phyloP scores from a whole-genome alignment of 1,140 invertebrate genomes.

The Rhyzopertha dominica region DNA sequence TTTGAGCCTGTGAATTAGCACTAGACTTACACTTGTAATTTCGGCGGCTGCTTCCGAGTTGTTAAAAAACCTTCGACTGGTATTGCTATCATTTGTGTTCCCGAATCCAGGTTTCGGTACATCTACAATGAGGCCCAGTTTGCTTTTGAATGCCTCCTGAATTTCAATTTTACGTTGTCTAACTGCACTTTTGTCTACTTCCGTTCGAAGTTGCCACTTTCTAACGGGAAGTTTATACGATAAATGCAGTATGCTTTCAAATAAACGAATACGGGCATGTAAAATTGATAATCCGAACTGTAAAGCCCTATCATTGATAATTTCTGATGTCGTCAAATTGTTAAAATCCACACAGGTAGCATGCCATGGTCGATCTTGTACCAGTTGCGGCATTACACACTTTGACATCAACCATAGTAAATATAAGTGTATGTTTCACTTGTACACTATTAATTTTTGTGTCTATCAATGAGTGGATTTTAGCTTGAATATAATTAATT shows the following conservation, averaged over 20 bases:
- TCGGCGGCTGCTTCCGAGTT: conserved; percentile 25
- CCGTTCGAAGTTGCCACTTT: conserved; percentile 31
- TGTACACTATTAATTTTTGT: conserved; percentile 7
- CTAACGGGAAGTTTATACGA: conserved; percentile 36
- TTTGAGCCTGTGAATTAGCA: conserved; percentile 20
- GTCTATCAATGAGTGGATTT: conserved; percentile 7
- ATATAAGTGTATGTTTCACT: conserved; percentile 31
- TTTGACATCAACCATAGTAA: conserved; percentile 45
- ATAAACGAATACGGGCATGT: conserved; percentile 42
- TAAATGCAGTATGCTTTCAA: conserved; percentile 41
- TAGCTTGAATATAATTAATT: conserved; percentile 21
- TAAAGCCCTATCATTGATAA: conserved; percentile 22
- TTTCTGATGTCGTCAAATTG: conserved; percentile 24
- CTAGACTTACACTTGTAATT: conserved; percentile 34
- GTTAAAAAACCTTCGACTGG: conserved; percentile 39
- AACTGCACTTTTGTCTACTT: conserved; percentile 20
- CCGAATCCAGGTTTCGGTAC: conserved; percentile 38
- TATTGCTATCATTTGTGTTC: conserved; percentile 43
- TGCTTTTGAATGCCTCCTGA: conserved; percentile 33
- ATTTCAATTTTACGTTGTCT: conserved; percentile 34
- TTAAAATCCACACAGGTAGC: conserved; percentile 43
- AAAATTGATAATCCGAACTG: conserved; percentile 39
- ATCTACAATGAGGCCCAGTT: conserved; percentile 38
- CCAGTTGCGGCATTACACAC: conserved; percentile 42
- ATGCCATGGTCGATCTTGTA: conserved; percentile 37